Evolutionary conservation across 2,113 vertebrate species (phyloP).

Genomic region (Nibea albiflora): DNA sequence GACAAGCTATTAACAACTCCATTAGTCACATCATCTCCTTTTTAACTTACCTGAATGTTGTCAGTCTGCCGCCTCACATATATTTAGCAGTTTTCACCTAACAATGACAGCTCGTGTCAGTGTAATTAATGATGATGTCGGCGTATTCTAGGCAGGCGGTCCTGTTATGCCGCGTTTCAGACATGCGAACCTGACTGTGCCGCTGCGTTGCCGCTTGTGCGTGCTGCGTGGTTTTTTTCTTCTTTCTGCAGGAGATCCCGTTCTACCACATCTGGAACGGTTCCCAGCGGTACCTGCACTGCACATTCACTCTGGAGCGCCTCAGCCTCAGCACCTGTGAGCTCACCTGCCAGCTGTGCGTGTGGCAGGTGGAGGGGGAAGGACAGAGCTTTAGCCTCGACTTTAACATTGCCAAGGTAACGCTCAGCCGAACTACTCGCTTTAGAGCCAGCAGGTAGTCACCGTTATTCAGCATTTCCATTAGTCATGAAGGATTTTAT

Average conservation of each 20-base stretch:
- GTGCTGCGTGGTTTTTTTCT: conserved; percentile 31
- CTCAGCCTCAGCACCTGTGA: conserved; percentile 94
- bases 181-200: conserved; percentile 60
- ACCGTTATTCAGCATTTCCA: background rate
- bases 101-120: conserved; percentile 34
- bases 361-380: conserved; percentile 99
- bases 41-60: conserved; percentile 34
- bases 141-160: conserved; percentile 47
- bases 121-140: conserved; percentile 64
- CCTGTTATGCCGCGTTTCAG: conserved; percentile 36
- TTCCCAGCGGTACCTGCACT: conserved; percentile 94
- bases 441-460: background rate
- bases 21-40: conserved; percentile 23
- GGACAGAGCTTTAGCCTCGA: conserved; percentile 96
- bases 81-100: conserved; percentile 25
- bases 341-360: conserved; percentile 97
- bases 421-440: background rate
- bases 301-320: conserved; percentile 97
- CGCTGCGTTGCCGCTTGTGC: conserved; percentile 12
- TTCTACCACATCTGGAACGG: conserved; percentile 99
- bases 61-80: conserved; percentile 56
- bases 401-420: conserved; percentile 97
- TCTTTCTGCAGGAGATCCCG: conserved; percentile 90
- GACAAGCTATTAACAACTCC: background rate
- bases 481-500: background rate